A percentile compares a stretch with the other conserved stretches of the same genome.
Evolutionary conservation across 2,888 invertebrate genomes (phyloP).

Genomic region (Apeira syringaria): DNA sequence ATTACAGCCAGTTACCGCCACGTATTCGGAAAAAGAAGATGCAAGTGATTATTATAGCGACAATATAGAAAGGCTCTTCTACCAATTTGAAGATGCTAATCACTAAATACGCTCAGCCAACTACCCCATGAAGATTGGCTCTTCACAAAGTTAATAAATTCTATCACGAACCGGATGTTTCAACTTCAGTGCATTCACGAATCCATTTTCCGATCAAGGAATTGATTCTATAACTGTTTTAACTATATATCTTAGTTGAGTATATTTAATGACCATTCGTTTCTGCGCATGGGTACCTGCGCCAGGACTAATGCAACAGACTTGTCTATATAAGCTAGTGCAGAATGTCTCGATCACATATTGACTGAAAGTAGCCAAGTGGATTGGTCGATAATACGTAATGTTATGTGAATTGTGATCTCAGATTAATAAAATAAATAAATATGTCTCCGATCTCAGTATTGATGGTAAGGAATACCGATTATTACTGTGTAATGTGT

Average conservation of each 20-base stretch:
- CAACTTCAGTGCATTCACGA: background rate
- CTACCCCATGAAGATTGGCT: too few species aligned
- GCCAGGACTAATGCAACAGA: constrained; percentile 25
- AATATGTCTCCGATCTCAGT: constrained; percentile 41
- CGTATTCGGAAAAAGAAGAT: too few species aligned
- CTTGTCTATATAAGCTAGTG: constrained; percentile 35
- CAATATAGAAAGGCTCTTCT: too few species aligned
- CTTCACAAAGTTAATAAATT: too few species aligned
- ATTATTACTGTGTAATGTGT: too few species aligned
- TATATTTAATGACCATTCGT: constrained; percentile 11
- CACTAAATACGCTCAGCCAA: too few species aligned
- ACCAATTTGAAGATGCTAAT: too few species aligned
- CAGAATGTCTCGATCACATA: constrained; percentile 24
- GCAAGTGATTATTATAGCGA: too few species aligned
- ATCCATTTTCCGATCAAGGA: background rate
- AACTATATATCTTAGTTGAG: background rate
- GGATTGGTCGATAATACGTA: constrained; percentile 26
- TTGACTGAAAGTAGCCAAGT: constrained; percentile 27
- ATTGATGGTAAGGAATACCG: constrained; percentile 55
- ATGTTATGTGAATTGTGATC: constrained; percentile 51
- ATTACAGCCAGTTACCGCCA: too few species aligned
- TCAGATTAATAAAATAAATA: constrained; percentile 30
- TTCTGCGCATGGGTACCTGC: constrained; percentile 20
- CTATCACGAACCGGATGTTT: background rate
- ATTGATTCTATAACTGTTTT: background rate